Evolutionary conservation across 2,888 invertebrate genomes (phyloP).

Genomic region (Platerodrilus igneus): DNA sequence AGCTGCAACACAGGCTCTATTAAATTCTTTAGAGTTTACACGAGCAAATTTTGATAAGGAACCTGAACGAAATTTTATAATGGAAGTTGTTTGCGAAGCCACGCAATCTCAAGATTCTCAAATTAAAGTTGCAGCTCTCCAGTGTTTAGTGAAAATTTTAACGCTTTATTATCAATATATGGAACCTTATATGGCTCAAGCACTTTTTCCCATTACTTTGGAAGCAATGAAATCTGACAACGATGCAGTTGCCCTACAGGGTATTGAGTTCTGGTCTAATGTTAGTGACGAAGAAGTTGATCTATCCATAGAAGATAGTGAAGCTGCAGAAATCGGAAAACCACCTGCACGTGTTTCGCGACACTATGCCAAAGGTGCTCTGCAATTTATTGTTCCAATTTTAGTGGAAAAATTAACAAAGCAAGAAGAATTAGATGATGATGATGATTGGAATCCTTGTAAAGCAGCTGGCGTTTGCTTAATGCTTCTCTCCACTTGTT

Average conservation of each 20-base stretch:
- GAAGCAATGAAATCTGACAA: slow-evolving; percentile 97
- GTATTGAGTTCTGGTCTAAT: slow-evolving; percentile 99
- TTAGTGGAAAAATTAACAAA: slow-evolving; percentile 91
- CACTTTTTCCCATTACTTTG: slow-evolving; percentile 94
- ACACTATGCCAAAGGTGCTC: slow-evolving; percentile 97
- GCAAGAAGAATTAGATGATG: slow-evolving; percentile 96
- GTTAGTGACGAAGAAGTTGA: slow-evolving; percentile 99
- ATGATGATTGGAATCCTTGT: slow-evolving; percentile 99
- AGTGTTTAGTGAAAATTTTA: slow-evolving; percentile 97
- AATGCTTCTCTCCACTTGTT: slow-evolving; percentile 95
- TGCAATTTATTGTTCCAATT: slow-evolving; percentile 91
- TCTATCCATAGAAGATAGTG: slow-evolving; percentile 87
- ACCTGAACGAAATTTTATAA: slow-evolving; percentile 95
- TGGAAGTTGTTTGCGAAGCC: slow-evolving; percentile 98
- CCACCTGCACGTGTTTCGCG: slow-evolving; percentile 90
- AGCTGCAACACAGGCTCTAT: slow-evolving; percentile 93
- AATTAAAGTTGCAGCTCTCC: slow-evolving; percentile 93
- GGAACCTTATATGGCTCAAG: slow-evolving; percentile 99
- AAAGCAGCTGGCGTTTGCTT: slow-evolving; percentile 99
- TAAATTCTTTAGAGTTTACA: slow-evolving; percentile 97
- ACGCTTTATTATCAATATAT: slow-evolving; percentile 97
- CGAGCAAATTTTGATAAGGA: slow-evolving; percentile 98
- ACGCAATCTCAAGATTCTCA: slow-evolving; percentile 90
- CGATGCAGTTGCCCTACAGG: slow-evolving; percentile 94
- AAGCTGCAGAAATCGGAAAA: slow-evolving; percentile 88